phyloP scores from a whole-genome alignment of 2,888 invertebrate genomes.

The Amitus sp. region DNA sequence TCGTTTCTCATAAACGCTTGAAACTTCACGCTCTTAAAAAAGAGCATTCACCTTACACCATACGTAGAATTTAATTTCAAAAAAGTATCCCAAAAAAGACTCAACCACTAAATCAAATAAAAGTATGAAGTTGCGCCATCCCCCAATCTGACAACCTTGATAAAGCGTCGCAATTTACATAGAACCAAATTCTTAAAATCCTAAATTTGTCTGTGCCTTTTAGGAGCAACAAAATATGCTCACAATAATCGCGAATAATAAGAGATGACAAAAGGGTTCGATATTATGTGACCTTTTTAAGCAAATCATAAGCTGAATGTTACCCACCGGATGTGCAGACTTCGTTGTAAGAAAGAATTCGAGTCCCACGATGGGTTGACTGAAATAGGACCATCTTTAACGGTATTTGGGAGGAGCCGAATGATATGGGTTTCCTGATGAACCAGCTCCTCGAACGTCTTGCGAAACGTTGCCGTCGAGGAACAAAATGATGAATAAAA shows the following conservation, averaged over 20 bases:
- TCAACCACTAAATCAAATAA: no score
- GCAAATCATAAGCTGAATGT: constrained; percentile 1
- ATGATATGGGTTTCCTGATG: constrained; percentile 24
- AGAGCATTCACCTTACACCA: no score
- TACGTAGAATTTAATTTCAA: no score
- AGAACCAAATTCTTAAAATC: no score
- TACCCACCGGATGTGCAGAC: constrained; percentile 27
- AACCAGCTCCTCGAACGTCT: background rate
- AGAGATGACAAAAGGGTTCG: background rate
- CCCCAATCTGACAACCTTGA: no score
- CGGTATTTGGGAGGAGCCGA: constrained; percentile 28
- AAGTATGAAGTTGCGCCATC: no score
- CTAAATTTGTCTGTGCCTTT: no score
- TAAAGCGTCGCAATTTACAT: no score
- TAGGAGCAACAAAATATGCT: background rate
- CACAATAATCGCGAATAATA: background rate
- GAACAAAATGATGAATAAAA: background rate
- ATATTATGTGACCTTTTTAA: constrained; percentile 1
- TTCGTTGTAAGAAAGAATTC: constrained; percentile 17
- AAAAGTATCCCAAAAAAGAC: no score
- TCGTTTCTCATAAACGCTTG: no score
- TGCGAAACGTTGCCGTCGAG: constrained; percentile 1
- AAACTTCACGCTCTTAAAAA: no score
- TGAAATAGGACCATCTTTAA: constrained; percentile 33
- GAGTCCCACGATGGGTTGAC: constrained; percentile 21